Evolutionary conservation across 2,113 vertebrate genomes (phyloP).

Genomic region (Anguilla rostrata): DNA sequence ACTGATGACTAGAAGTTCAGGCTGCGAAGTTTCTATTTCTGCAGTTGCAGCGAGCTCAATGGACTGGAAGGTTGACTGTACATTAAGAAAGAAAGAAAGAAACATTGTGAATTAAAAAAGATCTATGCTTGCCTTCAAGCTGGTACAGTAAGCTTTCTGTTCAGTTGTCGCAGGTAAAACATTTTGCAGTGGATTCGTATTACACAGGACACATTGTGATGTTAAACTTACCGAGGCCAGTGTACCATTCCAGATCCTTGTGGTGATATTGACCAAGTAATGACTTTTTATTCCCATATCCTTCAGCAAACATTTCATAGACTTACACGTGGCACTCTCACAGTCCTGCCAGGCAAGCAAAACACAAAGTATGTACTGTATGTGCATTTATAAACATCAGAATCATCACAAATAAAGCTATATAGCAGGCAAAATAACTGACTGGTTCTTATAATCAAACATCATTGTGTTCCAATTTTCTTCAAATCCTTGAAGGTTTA

Average conservation of each 20-base stretch:
- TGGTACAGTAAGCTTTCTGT: not conserved
- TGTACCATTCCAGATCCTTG: constrained; percentile 85
- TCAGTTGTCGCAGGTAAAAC: not conserved
- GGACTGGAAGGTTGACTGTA: constrained; percentile 79
- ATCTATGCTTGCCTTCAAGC: not conserved
- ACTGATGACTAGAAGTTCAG: constrained; percentile 74
- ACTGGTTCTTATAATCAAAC: not conserved
- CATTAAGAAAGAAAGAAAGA: constrained; percentile 36
- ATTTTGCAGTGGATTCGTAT: not conserved
- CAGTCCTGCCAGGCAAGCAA: constrained; percentile 72
- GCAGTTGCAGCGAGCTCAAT: constrained; percentile 70
- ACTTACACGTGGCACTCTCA: constrained; percentile 69
- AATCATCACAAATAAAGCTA: not conserved
- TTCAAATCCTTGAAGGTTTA: not conserved
- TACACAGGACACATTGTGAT: not conserved
- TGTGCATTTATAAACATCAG: not conserved
- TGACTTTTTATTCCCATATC: constrained; percentile 68
- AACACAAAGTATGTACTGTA: not conserved
- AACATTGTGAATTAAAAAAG: constrained; percentile 13
- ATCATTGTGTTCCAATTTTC: not conserved
- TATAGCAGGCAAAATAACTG: not conserved
- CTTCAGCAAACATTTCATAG: constrained; percentile 77
- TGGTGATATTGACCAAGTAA: constrained; percentile 81
- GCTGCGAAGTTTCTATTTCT: constrained; percentile 71
- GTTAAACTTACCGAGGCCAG: constrained; percentile 77